These are phyloP conservation scores for Typhlomys cinereus DNA, from an alignment of 2,113 vertebrate genomes.

Conservation along the genomic window DNA sequence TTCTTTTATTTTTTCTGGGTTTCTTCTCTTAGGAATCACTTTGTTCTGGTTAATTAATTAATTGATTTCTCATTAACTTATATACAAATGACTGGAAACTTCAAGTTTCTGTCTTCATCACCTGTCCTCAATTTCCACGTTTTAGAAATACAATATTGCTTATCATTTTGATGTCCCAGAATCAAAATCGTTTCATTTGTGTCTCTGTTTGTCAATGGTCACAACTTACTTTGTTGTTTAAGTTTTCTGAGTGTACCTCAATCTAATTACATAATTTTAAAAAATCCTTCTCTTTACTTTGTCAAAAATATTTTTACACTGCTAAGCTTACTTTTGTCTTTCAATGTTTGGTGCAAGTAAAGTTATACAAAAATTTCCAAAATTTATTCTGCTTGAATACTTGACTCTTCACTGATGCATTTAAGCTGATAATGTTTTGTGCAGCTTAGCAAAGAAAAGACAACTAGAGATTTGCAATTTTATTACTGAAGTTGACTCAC, in stretches of 20 bases:
- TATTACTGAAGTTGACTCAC: neutral
- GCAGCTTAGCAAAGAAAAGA: neutral
- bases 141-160: neutral
- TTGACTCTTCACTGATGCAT: neutral
- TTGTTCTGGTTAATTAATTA: slow-evolving; percentile 18
- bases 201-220: no score
- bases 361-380: neutral
- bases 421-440: neutral
- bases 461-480: neutral
- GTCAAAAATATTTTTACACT: neutral
- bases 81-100: neutral
- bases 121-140: neutral
- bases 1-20: neutral
- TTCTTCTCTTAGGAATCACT: neutral
- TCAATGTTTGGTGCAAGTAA: neutral
- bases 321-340: slow-evolving; percentile 9
- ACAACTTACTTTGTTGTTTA: neutral
- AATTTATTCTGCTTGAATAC: neutral
- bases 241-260: slow-evolving; percentile 1
- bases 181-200: neutral
- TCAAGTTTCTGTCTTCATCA: neutral
- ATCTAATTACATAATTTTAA: neutral
- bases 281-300: neutral
- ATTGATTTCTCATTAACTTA: slow-evolving; percentile 28
- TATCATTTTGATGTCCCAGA: neutral